Conservation (phyloP, 1,140 invertebrate genomes). For the Lycorma delicatula region DNA sequence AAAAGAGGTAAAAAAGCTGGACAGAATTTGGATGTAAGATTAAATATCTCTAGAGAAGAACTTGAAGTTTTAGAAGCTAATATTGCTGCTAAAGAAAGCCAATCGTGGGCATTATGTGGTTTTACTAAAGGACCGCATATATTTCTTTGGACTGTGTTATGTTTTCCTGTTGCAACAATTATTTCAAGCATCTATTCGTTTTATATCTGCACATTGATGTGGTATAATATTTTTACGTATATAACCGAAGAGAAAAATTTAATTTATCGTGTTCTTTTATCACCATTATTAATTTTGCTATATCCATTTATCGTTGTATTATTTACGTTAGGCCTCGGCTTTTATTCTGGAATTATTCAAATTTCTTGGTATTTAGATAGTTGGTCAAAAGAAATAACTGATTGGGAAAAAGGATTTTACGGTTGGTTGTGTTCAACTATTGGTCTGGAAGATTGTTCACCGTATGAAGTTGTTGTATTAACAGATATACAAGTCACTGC, state of each 20-base stretch:
- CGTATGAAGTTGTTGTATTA: constrained; percentile 48
- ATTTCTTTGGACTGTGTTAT: constrained; percentile 52
- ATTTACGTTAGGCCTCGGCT: constrained; percentile 51
- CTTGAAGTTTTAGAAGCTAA: constrained; percentile 56
- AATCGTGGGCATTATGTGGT: constrained; percentile 38
- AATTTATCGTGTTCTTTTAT: constrained; percentile 48
- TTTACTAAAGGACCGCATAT: constrained; percentile 55
- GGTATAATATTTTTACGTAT: constrained; percentile 66
- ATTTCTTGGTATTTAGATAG: constrained; percentile 56
- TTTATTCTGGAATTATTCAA: constrained; percentile 59
- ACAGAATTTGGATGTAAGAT: constrained; percentile 59
- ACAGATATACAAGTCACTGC: constrained; percentile 24
- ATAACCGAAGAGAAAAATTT: constrained; percentile 58
- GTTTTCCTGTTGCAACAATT: constrained; percentile 53
- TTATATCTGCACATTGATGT: constrained; percentile 64
- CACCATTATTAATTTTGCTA: constrained; percentile 57
- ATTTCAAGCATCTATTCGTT: constrained; percentile 58
- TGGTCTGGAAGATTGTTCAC: constrained; percentile 59
- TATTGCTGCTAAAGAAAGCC: constrained; percentile 44
- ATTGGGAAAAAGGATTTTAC: constrained; percentile 71
- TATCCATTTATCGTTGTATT: constrained; percentile 62
- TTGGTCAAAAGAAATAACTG: constrained; percentile 60
- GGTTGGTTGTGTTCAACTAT: constrained; percentile 63
- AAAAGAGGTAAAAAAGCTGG: constrained; percentile 63
- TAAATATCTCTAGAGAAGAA: constrained; percentile 58